These are phyloP conservation scores for Bombus ignitus DNA, from an alignment of 1,140 invertebrate genomes.

Conservation along the genomic window DNA sequence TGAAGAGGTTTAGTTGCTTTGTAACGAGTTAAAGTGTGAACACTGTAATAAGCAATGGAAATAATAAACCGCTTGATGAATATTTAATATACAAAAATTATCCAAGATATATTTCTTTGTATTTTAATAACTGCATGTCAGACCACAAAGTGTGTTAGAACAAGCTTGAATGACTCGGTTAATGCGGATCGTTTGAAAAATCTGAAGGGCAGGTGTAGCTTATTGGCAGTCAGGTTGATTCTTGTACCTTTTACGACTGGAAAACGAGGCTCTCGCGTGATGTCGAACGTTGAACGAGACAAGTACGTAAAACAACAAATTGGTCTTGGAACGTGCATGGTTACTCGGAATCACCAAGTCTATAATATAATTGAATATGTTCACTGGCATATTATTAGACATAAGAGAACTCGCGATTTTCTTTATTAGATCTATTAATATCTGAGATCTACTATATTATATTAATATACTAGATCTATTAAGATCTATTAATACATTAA, in stretches of 20 bases:
- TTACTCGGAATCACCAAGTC: not conserved
- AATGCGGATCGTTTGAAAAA: not conserved
- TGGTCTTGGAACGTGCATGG: not conserved
- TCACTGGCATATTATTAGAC: not conserved
- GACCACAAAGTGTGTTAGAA: not conserved
- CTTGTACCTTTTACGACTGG: not conserved
- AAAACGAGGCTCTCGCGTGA: slow-evolving; percentile 7
- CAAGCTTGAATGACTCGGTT: not conserved
- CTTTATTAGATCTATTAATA: not conserved
- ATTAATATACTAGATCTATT: no score
- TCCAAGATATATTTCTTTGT: not conserved
- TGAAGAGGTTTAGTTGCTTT: not conserved
- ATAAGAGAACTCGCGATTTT: not conserved
- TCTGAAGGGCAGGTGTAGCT: not conserved
- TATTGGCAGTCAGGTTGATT: not conserved
- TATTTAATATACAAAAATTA: not conserved
- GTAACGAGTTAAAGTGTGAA: not conserved
- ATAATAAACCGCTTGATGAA: not conserved
- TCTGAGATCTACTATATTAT: no score
- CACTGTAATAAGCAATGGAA: not conserved
- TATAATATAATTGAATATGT: not conserved
- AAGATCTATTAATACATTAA: not conserved
- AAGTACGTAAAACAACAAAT: not conserved
- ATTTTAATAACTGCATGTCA: not conserved
- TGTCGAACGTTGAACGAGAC: not conserved